Evolutionary conservation across 2,888 invertebrate genomes (phyloP).

Genomic region (Trichopoda pennipes): DNA sequence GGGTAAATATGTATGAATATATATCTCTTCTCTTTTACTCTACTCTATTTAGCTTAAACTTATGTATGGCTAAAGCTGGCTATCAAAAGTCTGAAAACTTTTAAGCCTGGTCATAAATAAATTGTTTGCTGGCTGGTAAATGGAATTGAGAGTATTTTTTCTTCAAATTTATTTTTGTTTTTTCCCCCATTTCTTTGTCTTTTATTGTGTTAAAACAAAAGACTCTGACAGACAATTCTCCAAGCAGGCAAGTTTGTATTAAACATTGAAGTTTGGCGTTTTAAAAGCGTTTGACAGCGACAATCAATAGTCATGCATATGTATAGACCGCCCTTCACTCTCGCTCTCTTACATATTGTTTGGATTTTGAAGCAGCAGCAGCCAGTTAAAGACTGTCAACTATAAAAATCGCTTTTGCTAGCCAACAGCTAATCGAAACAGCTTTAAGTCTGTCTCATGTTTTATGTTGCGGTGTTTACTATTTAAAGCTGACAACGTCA

Average conservation of each 20-base stretch:
- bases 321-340: slow-evolving; percentile 59
- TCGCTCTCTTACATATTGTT: slow-evolving; percentile 10
- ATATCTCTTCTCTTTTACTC: too few species aligned
- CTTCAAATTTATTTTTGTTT: neutral
- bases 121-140: slow-evolving; percentile 17
- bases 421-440: slow-evolving; percentile 37
- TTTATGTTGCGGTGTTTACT: slow-evolving; percentile 47
- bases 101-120: slow-evolving; percentile 63
- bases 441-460: slow-evolving; percentile 32
- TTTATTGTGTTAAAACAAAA: slow-evolving; percentile 52
- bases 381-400: neutral
- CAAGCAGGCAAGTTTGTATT: slow-evolving; percentile 45
- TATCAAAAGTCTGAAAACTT: slow-evolving; percentile 41
- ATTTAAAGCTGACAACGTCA: slow-evolving; percentile 66
- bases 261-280: slow-evolving; percentile 73
- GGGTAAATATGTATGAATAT: slow-evolving; percentile 38
- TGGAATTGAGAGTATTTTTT: slow-evolving; percentile 61
- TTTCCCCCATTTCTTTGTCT: slow-evolving; percentile 47
- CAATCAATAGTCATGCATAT: slow-evolving; percentile 63
- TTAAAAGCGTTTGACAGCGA: slow-evolving; percentile 80
- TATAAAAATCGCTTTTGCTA: slow-evolving; percentile 26
- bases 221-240: slow-evolving; percentile 52
- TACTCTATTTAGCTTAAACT: slow-evolving; percentile 33
- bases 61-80: neutral
- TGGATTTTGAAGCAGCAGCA: neutral